These are phyloP conservation scores for Poeciliopsis prolifica DNA, from an alignment of 2,113 vertebrate genomes.

Conservation along the genomic window DNA sequence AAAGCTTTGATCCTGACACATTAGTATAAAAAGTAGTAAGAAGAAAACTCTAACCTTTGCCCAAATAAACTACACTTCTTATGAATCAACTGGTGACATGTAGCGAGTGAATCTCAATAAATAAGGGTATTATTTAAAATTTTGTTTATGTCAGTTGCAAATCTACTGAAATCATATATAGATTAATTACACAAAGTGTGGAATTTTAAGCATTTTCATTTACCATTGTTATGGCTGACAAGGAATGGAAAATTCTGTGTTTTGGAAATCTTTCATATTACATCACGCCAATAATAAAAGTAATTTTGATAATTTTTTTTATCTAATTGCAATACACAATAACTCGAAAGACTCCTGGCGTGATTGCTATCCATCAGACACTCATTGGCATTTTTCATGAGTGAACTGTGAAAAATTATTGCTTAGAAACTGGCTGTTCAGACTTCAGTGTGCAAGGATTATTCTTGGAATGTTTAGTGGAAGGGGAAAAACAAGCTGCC, in stretches of 20 bases:
- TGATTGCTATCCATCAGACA: neutral
- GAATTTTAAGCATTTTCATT: neutral
- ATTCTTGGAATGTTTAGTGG: neutral
- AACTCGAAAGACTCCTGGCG: neutral
- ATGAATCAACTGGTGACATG: constrained; percentile 59
- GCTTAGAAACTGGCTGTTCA: neutral
- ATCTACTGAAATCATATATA: neutral
- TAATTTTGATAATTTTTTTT: no score
- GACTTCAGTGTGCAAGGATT: neutral
- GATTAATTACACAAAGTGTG: neutral
- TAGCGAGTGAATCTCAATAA: constrained; percentile 43
- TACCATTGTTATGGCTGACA: neutral
- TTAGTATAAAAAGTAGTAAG: constrained; percentile 78
- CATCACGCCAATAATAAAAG: no score
- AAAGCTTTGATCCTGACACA: constrained; percentile 88
- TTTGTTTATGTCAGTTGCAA: no score
- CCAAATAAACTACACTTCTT: constrained; percentile 65
- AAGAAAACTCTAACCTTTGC: constrained; percentile 82
- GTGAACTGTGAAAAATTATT: neutral
- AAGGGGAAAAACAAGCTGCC: neutral
- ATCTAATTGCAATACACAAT: neutral
- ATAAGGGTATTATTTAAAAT: neutral
- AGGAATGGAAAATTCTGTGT: neutral
- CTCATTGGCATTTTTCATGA: neutral
- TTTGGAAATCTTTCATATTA: no score